Evolutionary conservation across 2,797 vertebrate species (phyloP), one percentile per base, ranked within the genome.

Genomic region (Eulemur albifrons): DNA sequence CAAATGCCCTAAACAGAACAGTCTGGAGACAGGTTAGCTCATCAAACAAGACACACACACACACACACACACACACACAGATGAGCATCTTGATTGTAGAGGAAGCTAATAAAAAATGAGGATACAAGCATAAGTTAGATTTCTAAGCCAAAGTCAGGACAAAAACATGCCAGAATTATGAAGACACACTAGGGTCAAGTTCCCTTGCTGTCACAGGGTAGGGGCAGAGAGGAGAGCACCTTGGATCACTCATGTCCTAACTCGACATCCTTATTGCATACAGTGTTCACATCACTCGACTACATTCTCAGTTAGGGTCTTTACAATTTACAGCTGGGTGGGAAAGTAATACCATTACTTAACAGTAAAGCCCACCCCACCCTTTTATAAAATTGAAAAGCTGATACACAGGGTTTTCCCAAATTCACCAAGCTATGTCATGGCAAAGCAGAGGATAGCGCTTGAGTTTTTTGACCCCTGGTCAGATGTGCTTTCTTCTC

Each of bases 51-150:
- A 52, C 57, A 48, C 2, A n/a, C 7, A 54, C 2, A 25, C 13
- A 4, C 4, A 45, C 1, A 45, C 10, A 5, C 14, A 20, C 27
- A 52, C 21, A n/a, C 8, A 30, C 2, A 40, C 0, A 27, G 1
- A 67, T 23, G n/a, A 69, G 18, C 14, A 18, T 70, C 12, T 59
- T 67, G n/a, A 59, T 13, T 45, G 1, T 27, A 73, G 40, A 13
- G 21, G 17, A 88, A 57, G 10, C 9, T 57, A 72, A 50, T 25
- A 0, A 23, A 54, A 57, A 70, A 40, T 40, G 13, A 89, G 17
- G n/a, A 69, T n/a, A 69, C 13, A 63, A 57, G 23, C n/a, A 25
- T n/a, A 91, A 25, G 30, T 35, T 30, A 43, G 21, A 94, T 65
- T 83, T 93, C 75, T 52, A 40, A 65, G 27, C 32, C 35, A 50